Evolutionary conservation across 2,888 invertebrate species (phyloP).

Genomic region (Parascotia fuliginaria): DNA sequence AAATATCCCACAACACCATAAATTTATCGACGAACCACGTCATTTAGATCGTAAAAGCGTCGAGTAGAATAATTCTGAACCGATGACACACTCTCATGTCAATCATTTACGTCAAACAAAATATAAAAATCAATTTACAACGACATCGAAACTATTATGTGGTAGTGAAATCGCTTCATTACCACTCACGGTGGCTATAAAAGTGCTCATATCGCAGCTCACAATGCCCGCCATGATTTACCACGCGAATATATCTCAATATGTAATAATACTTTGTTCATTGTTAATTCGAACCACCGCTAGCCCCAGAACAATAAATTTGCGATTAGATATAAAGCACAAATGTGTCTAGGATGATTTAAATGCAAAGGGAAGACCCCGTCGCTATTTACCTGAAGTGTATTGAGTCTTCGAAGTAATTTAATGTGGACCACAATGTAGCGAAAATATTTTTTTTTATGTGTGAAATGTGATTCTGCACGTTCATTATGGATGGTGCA

Average conservation of each 20-base stretch:
- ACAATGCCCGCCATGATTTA: slow-evolving; percentile 72
- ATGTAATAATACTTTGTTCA: slow-evolving; percentile 77
- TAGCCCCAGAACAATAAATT: slow-evolving; percentile 81
- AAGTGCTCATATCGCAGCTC: slow-evolving; percentile 56
- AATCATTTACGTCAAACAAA: slow-evolving; percentile 85
- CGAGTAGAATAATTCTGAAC: slow-evolving; percentile 51
- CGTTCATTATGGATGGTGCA: slow-evolving; percentile 61
- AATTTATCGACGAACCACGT: slow-evolving; percentile 73
- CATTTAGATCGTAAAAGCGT: slow-evolving; percentile 75
- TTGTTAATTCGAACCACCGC: slow-evolving; percentile 78
- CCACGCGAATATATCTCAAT: slow-evolving; percentile 64
- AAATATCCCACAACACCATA: slow-evolving; percentile 80
- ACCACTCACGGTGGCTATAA: slow-evolving; percentile 71
- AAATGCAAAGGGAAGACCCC: slow-evolving; percentile 66
- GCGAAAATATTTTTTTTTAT: slow-evolving; percentile 64
- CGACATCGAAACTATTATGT: slow-evolving; percentile 70
- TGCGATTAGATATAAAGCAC: slow-evolving; percentile 79
- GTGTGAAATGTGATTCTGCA: slow-evolving; percentile 74
- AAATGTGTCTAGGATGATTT: slow-evolving; percentile 75
- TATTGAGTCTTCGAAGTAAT: slow-evolving; percentile 65
- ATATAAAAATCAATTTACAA: slow-evolving; percentile 83
- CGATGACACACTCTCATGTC: slow-evolving; percentile 67
- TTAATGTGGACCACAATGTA: slow-evolving; percentile 79
- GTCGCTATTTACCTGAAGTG: slow-evolving; percentile 78
- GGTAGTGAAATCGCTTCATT: slow-evolving; percentile 79